Evolutionary conservation across 2,113 vertebrate species (phyloP), one percentile per base, ranked within the genome.

Genomic region (Scophthalmus maximus): DNA sequence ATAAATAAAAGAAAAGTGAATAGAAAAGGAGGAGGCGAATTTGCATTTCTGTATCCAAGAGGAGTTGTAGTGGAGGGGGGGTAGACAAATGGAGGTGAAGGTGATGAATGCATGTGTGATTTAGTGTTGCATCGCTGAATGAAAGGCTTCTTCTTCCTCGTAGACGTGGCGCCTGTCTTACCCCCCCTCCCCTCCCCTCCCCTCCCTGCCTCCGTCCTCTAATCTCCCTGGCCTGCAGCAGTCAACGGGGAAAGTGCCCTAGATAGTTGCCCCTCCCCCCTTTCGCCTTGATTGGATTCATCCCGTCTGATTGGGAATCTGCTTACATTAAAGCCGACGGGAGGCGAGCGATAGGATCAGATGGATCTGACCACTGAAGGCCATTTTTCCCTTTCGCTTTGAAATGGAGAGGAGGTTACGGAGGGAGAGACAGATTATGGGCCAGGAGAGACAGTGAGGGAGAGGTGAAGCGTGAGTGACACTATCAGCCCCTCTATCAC

Each of bases 171-270:
- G 32, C 11, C 60, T 59, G 53, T 64, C 58, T 56, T 26, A 30
- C 38, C 12, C 61, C 55, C 8, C 20, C 3, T 34, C 23, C 3
- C 44, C 23, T 8, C 23, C 47, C 27, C 22, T 8, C 17, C 69
- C 2, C 50, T 26, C 3, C 17, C 47, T 46, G 1, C 15, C 46
- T 61, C 76, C 38, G 58, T 87, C 79, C 87, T 88, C 88, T 92
- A 91, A 92, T 93, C 92, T 92, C 78, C n/a, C 75, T 79, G 85
- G 90, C 89, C 90, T 84, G 80, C 85, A 91, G 92, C 91, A 89
- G 89, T 88, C 89, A 87, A 87, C 89, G 87, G n/a, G 85, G 74
- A 88, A 89, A 91, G 82, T 88, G 88, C 82, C 86, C 88, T 82
- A 91, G 85, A 92, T 93, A 91, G 85, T 89, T 83, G 83, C 64